Evolutionary conservation across 1,140 invertebrate species (phyloP), one percentile per base, ranked within the genome.

Genomic region (Saccostrea echinata): DNA sequence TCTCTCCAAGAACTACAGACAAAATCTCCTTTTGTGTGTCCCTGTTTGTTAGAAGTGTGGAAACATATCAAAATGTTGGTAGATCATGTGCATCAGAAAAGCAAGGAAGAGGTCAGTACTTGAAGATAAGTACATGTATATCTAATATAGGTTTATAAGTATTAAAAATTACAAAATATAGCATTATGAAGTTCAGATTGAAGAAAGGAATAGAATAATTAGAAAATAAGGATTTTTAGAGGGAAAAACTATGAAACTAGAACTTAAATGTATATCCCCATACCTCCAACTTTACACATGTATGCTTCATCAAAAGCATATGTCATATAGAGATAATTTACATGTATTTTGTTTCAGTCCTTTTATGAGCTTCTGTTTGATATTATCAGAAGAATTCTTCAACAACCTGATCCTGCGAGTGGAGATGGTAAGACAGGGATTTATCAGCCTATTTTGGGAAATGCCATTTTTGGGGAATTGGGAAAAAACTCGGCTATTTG

Each of bases 1-100:
- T 76, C 68, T 33, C 27, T 76, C 11, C 24, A 76, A 33, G 68
- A 76, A 33, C 68, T 76, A 27, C 68, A 16, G 9, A 76, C 68
- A 16, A 76, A 76, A 33, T 76, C 68, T 35, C 68, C 68, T 0
- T 76, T 76, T 13, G 27, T 16, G 11, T 76, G 68, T 76, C 27
- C 68, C 24, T 76, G 68, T 33, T 24, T 76, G 30, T 33, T 33
- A 76, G 68, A 76, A 18, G 68, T 30, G 12, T 76, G 68, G 68
- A 76, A 76, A 30, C 68, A 76, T 33, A 18, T 76, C 27, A 76
- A 76, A 3, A 76, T 76, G 68, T 76, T 76, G 68, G 68, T 76
- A 12, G 68, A 76, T 13, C 27, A 76, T 27, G 27, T 33, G 13
- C 68, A 76, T 76, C 27, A 76, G 68, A 1, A 33, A 6, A 76